Evolutionary conservation across 2,113 vertebrate genomes (phyloP).

Genomic region (Cnemophilus loriae): DNA sequence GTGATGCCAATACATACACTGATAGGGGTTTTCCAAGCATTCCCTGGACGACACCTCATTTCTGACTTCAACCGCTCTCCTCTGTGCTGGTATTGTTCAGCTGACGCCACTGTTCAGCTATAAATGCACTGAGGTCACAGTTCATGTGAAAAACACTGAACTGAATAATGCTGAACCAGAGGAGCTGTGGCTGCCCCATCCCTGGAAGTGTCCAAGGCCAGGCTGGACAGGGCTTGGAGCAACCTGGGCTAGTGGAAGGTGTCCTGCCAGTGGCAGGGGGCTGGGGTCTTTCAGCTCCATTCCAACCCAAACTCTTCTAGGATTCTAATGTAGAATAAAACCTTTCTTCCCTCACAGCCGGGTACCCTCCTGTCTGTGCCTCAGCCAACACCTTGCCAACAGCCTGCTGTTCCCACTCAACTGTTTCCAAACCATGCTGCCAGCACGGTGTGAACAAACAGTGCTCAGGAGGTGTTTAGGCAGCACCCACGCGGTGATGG

Average conservation of each 20-base stretch:
- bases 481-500: not conserved
- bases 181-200: not conserved
- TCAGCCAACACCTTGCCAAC: not conserved
- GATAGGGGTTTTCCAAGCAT: not conserved
- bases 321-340: not conserved
- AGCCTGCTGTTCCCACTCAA: not conserved
- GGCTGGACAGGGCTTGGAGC: not conserved
- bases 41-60: not conserved
- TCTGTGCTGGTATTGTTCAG: not conserved
- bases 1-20: fast-evolving
- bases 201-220: not conserved
- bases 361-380: not conserved
- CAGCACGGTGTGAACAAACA: not conserved
- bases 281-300: not conserved
- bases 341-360: fast-evolving
- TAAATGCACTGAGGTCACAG: not conserved
- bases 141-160: not conserved
- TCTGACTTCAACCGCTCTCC: not conserved
- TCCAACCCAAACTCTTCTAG: not conserved
- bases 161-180: not conserved
- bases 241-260: not conserved
- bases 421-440: not conserved
- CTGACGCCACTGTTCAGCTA: not conserved
- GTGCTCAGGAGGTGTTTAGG: not conserved
- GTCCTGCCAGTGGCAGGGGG: not conserved